Percentiles rank a stretch among this genome's conserved stretches.
Conservation (phyloP, 2,888 invertebrate genomes). For the Chrysopilus asiliformis region DNA sequence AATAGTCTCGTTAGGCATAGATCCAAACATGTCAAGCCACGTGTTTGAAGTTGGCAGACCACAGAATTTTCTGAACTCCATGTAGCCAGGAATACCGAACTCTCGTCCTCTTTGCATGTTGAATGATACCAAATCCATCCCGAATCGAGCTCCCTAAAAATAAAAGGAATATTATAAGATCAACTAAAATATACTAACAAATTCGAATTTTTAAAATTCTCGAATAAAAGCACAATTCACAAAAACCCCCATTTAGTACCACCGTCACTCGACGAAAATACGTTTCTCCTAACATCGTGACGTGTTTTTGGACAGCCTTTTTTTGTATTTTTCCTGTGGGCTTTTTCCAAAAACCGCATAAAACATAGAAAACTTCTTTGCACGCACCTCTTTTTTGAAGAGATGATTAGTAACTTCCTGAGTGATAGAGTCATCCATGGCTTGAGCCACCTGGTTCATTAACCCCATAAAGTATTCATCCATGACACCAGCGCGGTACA, state of each 20-base stretch:
- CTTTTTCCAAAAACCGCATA: too few species aligned
- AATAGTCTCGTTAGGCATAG: conserved; percentile 82
- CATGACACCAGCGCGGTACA: conserved; percentile 78
- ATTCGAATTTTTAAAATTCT: conserved; percentile 13
- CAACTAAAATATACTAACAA: conserved; percentile 10
- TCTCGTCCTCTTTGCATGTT: conserved; percentile 90
- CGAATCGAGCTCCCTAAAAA: conserved; percentile 52
- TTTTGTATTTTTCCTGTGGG: too few species aligned
- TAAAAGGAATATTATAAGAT: too few species aligned
- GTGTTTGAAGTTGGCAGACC: conserved; percentile 64
- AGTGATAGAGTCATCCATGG: conserved; percentile 89
- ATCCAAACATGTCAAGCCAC: conserved; percentile 67
- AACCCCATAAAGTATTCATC: conserved; percentile 88
- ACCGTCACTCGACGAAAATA: too few species aligned
- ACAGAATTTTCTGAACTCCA: conserved; percentile 86
- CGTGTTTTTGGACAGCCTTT: too few species aligned
- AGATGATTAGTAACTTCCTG: conserved; percentile 82
- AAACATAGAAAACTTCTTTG: too few species aligned
- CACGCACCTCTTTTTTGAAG: conserved; percentile 75
- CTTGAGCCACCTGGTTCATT: conserved; percentile 88
- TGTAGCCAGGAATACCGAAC: conserved; percentile 82
- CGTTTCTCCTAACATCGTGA: too few species aligned
- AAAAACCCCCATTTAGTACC: too few species aligned
- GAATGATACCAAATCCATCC: conserved; percentile 82
- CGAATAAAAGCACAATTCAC: too few species aligned